Evolutionary conservation across 2,888 invertebrate genomes (phyloP).

Genomic region (Eupithecia inturbata): DNA sequence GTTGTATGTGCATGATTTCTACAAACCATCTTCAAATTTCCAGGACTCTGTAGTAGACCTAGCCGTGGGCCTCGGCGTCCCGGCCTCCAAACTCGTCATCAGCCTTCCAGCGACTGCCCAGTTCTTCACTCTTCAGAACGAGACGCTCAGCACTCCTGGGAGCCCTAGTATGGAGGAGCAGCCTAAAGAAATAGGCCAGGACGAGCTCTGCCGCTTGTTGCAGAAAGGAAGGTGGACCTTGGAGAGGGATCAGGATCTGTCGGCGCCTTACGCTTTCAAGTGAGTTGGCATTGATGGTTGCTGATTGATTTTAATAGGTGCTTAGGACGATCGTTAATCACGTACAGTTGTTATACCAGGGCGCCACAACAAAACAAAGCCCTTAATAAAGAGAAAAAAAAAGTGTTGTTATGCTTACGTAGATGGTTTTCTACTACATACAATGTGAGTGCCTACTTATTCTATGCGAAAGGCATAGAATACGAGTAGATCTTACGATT

Average conservation of each 20-base stretch:
- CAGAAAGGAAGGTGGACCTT: slow-evolving; percentile 87
- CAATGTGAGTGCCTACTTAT: neutral
- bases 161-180: slow-evolving; percentile 85
- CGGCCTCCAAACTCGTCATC: slow-evolving; percentile 87
- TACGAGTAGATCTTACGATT: neutral
- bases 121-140: slow-evolving; percentile 86
- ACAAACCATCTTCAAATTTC: neutral
- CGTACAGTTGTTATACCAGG: neutral
- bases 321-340: neutral
- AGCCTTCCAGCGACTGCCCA: slow-evolving; percentile 88
- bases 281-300: slow-evolving; percentile 45
- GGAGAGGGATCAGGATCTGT: slow-evolving; percentile 90
- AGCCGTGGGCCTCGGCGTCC: slow-evolving; percentile 88
- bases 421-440: too few species aligned
- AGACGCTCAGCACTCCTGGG: slow-evolving; percentile 87
- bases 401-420: too few species aligned
- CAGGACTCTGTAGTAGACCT: slow-evolving; percentile 91
- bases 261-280: slow-evolving; percentile 90
- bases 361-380: too few species aligned
- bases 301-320: neutral
- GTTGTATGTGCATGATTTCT: too few species aligned
- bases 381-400: too few species aligned
- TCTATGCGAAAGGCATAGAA: neutral
- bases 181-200: slow-evolving; percentile 83
- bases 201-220: slow-evolving; percentile 85